phyloP scores from a whole-genome alignment of 2,888 invertebrate species.

The Cecidostiba fungosa region DNA sequence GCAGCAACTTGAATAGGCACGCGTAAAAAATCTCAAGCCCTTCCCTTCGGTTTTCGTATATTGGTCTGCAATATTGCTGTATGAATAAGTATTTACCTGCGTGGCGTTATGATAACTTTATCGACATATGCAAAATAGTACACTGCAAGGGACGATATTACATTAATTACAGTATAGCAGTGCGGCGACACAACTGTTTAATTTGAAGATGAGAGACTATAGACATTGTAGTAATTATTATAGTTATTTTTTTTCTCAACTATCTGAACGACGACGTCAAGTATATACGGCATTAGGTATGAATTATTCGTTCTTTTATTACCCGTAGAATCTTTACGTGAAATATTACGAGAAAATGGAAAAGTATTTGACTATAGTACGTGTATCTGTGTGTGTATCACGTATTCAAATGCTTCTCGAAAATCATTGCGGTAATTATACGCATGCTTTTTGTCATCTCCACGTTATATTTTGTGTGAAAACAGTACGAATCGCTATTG shows the following conservation, averaged over 20 bases:
- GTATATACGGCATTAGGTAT: slow-evolving; percentile 15
- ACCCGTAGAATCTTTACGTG: slow-evolving; percentile 22
- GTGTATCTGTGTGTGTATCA: not conserved
- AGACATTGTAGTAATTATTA: slow-evolving; percentile 1
- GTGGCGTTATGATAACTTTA: slow-evolving; percentile 2
- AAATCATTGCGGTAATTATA: not conserved
- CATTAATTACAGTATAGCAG: slow-evolving; percentile 12
- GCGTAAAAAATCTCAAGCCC: not conserved
- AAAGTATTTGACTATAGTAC: not conserved
- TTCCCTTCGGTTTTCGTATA: not conserved
- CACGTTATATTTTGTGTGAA: not conserved
- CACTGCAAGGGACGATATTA: slow-evolving; percentile 13
- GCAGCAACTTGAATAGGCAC: not conserved
- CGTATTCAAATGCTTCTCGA: not conserved
- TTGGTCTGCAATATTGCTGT: slow-evolving; percentile 42
- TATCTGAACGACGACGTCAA: slow-evolving; percentile 5
- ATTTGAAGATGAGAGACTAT: slow-evolving; percentile 9
- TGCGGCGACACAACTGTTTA: slow-evolving; percentile 15
- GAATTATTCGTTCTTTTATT: slow-evolving; percentile 25
- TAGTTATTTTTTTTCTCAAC: not conserved
- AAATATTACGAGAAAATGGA: not conserved
- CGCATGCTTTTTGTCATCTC: not conserved
- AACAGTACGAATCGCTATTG: not conserved
- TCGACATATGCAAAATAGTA: slow-evolving; percentile 8
- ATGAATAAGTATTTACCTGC: slow-evolving; percentile 20